Evolutionary conservation across 2,797 vertebrate species (phyloP).

Genomic region (Anomalospiza imberbis): DNA sequence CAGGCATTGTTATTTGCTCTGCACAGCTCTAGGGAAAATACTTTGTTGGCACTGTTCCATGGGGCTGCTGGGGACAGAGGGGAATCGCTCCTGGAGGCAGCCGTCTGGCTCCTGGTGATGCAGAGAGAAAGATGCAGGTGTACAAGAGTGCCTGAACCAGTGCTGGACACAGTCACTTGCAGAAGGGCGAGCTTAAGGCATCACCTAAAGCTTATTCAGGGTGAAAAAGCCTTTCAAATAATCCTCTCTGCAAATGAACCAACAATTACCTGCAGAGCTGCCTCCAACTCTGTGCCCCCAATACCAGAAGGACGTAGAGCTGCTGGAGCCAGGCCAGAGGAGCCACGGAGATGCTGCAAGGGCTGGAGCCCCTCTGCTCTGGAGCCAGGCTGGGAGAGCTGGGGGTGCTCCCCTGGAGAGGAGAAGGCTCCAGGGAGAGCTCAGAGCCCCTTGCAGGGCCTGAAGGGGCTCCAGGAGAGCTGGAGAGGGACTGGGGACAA

Average conservation of each 20-base stretch:
- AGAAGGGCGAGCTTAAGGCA: neutral
- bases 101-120: neutral
- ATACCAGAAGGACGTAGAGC: neutral
- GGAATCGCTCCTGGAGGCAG: neutral
- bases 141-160: neutral
- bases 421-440: neutral
- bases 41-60: neutral
- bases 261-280: neutral
- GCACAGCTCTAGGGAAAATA: neutral
- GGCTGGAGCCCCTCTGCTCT: neutral
- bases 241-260: neutral
- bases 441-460: neutral
- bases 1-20: neutral
- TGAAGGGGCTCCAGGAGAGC: neutral
- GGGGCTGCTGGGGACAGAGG: neutral
- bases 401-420: neutral
- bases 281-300: neutral
- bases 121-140: neutral
- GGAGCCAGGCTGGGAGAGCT: neutral
- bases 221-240: neutral
- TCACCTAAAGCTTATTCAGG: neutral
- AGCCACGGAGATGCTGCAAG: fast-evolving
- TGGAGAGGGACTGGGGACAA: neutral
- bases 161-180: fast-evolving
- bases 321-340: neutral